These are phyloP conservation scores for Pelmatolapia mariae DNA, from an alignment of 2,113 vertebrate species.

Conservation along the genomic window DNA sequence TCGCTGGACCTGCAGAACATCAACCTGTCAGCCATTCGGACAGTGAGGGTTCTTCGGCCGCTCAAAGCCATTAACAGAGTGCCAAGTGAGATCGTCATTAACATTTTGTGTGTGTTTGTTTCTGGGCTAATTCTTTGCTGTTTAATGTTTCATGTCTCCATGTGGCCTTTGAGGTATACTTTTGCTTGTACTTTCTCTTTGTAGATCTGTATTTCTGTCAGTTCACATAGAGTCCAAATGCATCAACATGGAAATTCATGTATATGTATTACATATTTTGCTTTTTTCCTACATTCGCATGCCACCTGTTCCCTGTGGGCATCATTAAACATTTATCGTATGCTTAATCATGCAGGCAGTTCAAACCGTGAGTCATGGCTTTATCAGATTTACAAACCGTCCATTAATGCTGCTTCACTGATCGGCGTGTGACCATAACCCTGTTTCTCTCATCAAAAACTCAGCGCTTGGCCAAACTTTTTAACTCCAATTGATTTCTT, in stretches of 20 bases:
- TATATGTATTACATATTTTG: not conserved
- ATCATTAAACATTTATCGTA: slow-evolving; percentile 31
- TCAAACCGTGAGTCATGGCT: slow-evolving; percentile 15
- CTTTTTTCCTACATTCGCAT: not conserved
- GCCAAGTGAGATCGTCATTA: slow-evolving; percentile 82
- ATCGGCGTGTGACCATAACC: slow-evolving; percentile 21
- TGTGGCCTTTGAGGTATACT: not conserved
- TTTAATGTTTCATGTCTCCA: not conserved
- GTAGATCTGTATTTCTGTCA: slow-evolving; percentile 2
- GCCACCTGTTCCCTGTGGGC: not conserved
- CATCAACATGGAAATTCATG: not conserved
- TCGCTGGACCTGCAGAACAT: slow-evolving; percentile 98
- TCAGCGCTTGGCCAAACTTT: slow-evolving; percentile 16
- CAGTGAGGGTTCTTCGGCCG: slow-evolving; percentile 91
- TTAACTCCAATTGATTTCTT: slow-evolving; percentile 37
- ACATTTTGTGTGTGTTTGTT: not conserved
- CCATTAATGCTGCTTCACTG: slow-evolving; percentile 43
- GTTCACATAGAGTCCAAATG: slow-evolving; percentile 3
- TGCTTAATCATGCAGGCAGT: slow-evolving; percentile 21
- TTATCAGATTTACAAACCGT: slow-evolving; percentile 40
- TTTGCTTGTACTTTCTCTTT: not conserved
- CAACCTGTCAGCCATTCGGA: slow-evolving; percentile 96
- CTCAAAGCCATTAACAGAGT: slow-evolving; percentile 99
- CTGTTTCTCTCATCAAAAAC: slow-evolving; percentile 15
- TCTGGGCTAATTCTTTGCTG: not conserved